Base-by-base conservation (phyloP, 2,888 invertebrate species). In the Yponomeuta evonymella region DNA sequence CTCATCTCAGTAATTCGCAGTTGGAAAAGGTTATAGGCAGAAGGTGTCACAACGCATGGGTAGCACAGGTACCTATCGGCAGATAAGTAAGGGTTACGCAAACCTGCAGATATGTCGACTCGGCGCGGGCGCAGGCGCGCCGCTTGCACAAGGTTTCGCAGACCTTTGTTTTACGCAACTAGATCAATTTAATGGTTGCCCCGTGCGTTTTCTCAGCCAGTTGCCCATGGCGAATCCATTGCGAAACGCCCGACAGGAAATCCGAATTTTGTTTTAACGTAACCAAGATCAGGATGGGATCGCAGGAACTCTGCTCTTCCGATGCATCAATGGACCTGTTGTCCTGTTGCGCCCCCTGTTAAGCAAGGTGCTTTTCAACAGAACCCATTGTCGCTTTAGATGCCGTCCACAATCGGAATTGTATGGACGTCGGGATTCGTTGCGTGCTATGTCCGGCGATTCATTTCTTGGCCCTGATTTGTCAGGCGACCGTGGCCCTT, bases 111-210 rank as follows among this genome's bases (percentile, higher is more conserved):
- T 91, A 91, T 91, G 90, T 91, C 87, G 88, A 70, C 70, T 73
- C 76, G 72, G 78, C 83, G 87, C 87, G 84, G 86, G 87, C 89
- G 89, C 88, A 88, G 67, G 70, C 69, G 88, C 76, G 73, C 75
- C 88, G 90, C 90, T 91, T 92, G 89, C 91, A 91, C 92, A 91
- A 91, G 91, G 89, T 86, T 90, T 88, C 85, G 86, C 90, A 91
- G 91, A 92, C 91, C 92, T 92, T 92, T 92, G 92, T 92, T 92
- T 92, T 91, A 90, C 90, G 91, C 91, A 92, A 92, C 89, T 82
- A 82, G 88, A 89, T 91, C 90, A 89, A 89, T 90, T 91, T 89
- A 90, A 90, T 87, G 88, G 87, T 86, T 84, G 85, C 87, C 88
- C 51, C 89, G 88, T 88, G 85, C 88, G 86, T 90, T 89, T 89